phyloP scores from a whole-genome alignment of 2,888 invertebrate species.

The Tachina grossa region DNA sequence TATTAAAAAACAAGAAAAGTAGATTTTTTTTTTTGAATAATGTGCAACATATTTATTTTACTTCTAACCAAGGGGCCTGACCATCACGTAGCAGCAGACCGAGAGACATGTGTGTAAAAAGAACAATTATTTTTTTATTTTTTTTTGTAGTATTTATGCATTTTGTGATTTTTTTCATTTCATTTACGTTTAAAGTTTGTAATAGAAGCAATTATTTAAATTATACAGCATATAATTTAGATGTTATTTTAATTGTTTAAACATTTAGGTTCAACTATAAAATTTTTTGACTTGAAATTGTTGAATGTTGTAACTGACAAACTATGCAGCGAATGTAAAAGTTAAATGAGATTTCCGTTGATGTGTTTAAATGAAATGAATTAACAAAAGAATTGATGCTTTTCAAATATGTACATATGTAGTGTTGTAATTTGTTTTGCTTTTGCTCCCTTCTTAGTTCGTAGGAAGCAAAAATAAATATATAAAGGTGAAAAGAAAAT shows the following conservation, averaged over 20 bases:
- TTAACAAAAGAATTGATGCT: constrained; percentile 1
- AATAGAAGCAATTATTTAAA: constrained; percentile 61
- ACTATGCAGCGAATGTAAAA: background rate
- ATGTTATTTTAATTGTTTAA: constrained; percentile 55
- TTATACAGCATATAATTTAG: constrained; percentile 66
- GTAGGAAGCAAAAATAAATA: background rate
- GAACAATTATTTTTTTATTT: background rate
- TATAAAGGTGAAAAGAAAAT: constrained; percentile 11
- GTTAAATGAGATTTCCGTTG: constrained; percentile 22
- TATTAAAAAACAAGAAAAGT: background rate
- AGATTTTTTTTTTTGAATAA: background rate
- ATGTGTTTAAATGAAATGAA: background rate
- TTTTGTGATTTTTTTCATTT: background rate
- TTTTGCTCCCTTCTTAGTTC: background rate
- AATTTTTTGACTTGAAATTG: constrained; percentile 12
- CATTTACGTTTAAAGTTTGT: constrained; percentile 30
- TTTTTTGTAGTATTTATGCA: constrained; percentile 3
- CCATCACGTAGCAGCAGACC: background rate
- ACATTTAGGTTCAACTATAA: constrained; percentile 31
- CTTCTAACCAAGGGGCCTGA: constrained; percentile 23
- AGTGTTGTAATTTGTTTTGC: background rate
- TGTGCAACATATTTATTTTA: background rate
- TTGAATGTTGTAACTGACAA: constrained; percentile 21
- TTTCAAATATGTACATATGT: background rate
- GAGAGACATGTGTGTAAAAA: background rate